Evolutionary conservation across 2,888 invertebrate species (phyloP).

Genomic region (Drosophila pullipes): DNA sequence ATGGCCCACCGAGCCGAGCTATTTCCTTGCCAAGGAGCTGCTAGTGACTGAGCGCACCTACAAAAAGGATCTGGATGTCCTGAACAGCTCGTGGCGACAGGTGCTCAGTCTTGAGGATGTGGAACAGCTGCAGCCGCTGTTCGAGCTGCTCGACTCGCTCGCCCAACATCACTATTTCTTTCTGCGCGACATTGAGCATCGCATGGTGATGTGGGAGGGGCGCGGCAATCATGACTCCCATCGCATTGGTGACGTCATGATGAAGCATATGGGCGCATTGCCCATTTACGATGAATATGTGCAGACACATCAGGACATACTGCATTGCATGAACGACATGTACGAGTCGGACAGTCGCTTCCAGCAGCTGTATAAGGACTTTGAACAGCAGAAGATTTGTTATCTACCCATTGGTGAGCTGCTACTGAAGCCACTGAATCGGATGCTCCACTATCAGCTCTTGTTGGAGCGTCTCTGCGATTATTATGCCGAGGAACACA

Average conservation of each 20-base stretch:
- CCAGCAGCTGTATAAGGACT: slow-evolving; percentile 90
- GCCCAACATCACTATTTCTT: slow-evolving; percentile 93
- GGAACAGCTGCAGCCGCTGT: slow-evolving; percentile 86
- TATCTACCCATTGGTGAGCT: slow-evolving; percentile 94
- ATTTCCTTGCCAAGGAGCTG: slow-evolving; percentile 96
- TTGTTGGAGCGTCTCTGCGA: slow-evolving; percentile 91
- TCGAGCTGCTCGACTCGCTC: slow-evolving; percentile 91
- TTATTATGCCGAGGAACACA: slow-evolving; percentile 90
- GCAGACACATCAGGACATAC: slow-evolving; percentile 90
- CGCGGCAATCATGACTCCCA: slow-evolving; percentile 87
- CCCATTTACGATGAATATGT: slow-evolving; percentile 90
- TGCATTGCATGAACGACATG: slow-evolving; percentile 92
- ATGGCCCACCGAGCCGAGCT: slow-evolving; percentile 90
- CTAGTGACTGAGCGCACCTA: slow-evolving; percentile 98
- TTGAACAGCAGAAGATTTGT: slow-evolving; percentile 93
- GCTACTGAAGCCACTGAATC: slow-evolving; percentile 92
- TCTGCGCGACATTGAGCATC: slow-evolving; percentile 91
- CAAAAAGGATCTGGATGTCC: slow-evolving; percentile 96
- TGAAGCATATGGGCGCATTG: slow-evolving; percentile 89
- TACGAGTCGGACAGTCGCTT: slow-evolving; percentile 90
- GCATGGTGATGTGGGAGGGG: slow-evolving; percentile 91
- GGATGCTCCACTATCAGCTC: slow-evolving; percentile 93
- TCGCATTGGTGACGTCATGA: slow-evolving; percentile 91
- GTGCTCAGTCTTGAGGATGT: slow-evolving; percentile 88
- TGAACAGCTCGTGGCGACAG: slow-evolving; percentile 93